Base-by-base conservation (phyloP, 2,888 invertebrate genomes). In the Hemicrepidius hirtus region DNA sequence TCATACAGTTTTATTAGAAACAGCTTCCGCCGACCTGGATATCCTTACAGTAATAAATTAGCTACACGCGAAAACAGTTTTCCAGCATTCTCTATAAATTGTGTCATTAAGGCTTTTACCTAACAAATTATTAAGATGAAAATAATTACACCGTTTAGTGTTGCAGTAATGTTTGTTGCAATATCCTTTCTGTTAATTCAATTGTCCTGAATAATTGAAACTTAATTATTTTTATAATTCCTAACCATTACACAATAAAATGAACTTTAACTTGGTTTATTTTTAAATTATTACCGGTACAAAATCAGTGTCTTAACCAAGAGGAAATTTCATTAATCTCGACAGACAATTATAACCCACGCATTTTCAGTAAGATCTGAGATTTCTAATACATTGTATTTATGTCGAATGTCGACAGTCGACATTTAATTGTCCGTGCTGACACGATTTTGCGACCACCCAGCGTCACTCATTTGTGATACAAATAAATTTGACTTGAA, bases 371-470 rank as follows among this genome's bases (percentile, higher is more conserved):
- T 44, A 18, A 67, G 68, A 46, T 68, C 55, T 59, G 57, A 50
- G 46, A 60, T 68, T 68, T 60, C 60, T 68, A 59, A 68, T 68
- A 50, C 37, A 59, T 60, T 20, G 46, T 40, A 67, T 41, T 60
- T 35, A 46, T 60, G 57, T 60, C 59, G 49, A 60, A 68, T 59
- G 40, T 20, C 32, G 74, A 74, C 76, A 76, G 73, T 74, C 70
- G 74, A 75, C 74, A 74, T 74, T 73, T 74, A 75, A 76, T 76
- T 76, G 73, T 75, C 69, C 66, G 32, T 44, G 67, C 60, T 59
- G 73, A 57, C 67, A 73, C 72, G 63, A 74, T 66, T 75, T 74
- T 49, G 68, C 71, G 76, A 76, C 76, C 76, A 75, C 76, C 76
- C 76, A 76, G 50, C 50, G 60, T 71, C 62, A 67, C 50, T 59